phyloP scores from a whole-genome alignment of 2,113 vertebrate species.

The Corynorhinus townsendii region DNA sequence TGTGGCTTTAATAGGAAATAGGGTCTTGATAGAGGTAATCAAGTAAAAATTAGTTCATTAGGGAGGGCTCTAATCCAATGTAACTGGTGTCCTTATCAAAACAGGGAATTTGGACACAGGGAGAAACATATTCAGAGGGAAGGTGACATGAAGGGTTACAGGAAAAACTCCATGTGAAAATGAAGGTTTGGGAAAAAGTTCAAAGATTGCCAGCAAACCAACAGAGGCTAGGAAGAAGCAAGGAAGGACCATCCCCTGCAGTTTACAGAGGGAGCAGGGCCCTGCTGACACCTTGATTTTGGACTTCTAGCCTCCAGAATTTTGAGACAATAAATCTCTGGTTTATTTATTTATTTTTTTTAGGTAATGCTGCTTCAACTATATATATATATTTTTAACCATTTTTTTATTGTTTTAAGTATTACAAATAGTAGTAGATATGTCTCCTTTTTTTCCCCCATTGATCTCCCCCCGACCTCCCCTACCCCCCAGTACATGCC shows the following conservation, averaged over 20 bases:
- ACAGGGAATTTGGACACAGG: not conserved
- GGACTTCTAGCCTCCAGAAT: not conserved
- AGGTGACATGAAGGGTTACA: not conserved
- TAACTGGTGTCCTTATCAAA: not conserved
- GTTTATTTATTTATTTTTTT: too few species aligned
- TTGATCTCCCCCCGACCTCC: too few species aligned
- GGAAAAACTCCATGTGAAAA: not conserved
- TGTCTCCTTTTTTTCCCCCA: too few species aligned
- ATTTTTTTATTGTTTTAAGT: too few species aligned
- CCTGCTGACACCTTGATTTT: not conserved
- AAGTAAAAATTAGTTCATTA: not conserved
- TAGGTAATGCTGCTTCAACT: too few species aligned
- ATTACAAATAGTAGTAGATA: too few species aligned
- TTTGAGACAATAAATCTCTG: not conserved
- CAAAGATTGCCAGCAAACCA: too few species aligned
- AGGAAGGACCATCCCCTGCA: accelerated
- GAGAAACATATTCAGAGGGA: not conserved
- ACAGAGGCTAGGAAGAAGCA: not conserved
- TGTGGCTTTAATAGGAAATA: not conserved
- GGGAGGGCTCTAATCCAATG: not conserved
- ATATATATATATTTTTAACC: too few species aligned
- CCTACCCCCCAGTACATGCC: too few species aligned
- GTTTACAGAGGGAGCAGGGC: not conserved
- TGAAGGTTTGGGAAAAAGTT: not conserved
- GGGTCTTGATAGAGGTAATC: not conserved